These are phyloP conservation scores for Varanus salvator DNA, from an alignment of 2,113 vertebrate genomes.

Conservation along the genomic window DNA sequence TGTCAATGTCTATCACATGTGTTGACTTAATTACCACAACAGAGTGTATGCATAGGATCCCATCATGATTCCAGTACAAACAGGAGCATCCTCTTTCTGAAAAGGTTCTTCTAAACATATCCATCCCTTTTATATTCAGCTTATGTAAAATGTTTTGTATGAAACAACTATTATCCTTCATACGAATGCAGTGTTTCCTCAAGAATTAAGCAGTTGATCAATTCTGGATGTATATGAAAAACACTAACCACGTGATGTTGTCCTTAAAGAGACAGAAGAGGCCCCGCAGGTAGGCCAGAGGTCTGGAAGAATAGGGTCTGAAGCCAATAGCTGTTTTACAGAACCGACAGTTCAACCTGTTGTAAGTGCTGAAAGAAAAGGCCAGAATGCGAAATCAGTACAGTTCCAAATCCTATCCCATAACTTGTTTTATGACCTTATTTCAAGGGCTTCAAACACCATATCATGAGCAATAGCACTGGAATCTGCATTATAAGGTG, in stretches of 20 bases:
- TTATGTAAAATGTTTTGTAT: neutral
- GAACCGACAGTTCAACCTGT: conserved; percentile 77
- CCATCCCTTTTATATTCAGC: neutral
- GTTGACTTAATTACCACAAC: neutral
- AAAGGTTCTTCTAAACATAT: neutral
- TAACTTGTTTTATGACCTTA: neutral
- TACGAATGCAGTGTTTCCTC: neutral
- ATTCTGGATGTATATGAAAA: rapidly evolving
- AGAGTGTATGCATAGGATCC: neutral
- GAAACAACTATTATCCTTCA: neutral
- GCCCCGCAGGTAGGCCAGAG: conserved; percentile 77
- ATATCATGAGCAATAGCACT: neutral
- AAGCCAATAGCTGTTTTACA: conserved; percentile 80
- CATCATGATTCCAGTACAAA: neutral
- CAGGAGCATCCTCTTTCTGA: neutral
- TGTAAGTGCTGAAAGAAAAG: conserved; percentile 78
- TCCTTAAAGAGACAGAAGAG: conserved; percentile 87
- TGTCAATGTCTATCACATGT: neutral
- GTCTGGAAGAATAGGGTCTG: conserved; percentile 77
- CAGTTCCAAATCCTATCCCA: neutral
- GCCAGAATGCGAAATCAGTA: neutral
- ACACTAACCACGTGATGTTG: conserved; percentile 84
- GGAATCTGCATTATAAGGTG: neutral
- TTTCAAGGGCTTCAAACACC: neutral
- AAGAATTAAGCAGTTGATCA: neutral